phyloP scores from a whole-genome alignment of 1,140 invertebrate species.

The Asbolus verrucosus region DNA sequence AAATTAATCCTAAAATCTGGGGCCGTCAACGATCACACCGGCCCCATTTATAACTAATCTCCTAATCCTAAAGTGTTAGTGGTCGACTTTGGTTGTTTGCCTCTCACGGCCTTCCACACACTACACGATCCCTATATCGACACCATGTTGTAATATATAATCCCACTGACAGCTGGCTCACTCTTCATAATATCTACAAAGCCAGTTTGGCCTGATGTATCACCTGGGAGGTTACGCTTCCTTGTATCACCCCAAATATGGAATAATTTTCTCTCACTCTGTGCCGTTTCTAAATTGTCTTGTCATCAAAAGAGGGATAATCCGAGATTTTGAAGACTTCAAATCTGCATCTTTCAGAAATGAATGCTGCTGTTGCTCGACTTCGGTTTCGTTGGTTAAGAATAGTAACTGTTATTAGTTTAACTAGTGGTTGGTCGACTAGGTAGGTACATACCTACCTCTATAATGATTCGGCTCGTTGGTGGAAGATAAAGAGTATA shows the following conservation, averaged over 20 bases:
- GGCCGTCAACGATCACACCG: background rate
- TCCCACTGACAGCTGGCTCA: slow-evolving; percentile 42
- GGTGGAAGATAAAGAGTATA: too few species aligned
- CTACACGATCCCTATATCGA: slow-evolving; percentile 20
- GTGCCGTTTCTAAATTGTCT: background rate
- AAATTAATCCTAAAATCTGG: slow-evolving; percentile 12
- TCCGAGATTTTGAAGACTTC: too few species aligned
- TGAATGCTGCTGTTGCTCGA: too few species aligned
- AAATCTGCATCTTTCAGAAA: too few species aligned
- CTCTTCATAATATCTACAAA: slow-evolving; percentile 32
- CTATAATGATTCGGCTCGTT: background rate
- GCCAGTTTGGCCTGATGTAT: slow-evolving; percentile 8
- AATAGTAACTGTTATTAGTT: too few species aligned
- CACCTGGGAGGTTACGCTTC: slow-evolving; percentile 39
- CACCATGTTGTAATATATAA: slow-evolving; percentile 35
- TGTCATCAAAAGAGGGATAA: background rate
- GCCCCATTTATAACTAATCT: slow-evolving; percentile 27
- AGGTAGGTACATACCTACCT: background rate
- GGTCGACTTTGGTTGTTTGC: slow-evolving; percentile 41
- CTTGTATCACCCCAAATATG: slow-evolving; percentile 12
- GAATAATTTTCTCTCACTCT: background rate
- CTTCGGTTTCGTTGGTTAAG: too few species aligned
- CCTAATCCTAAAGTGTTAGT: slow-evolving; percentile 41
- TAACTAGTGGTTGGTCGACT: too few species aligned
- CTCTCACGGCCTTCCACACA: slow-evolving; percentile 14